Conservation (phyloP, 53 echinoderm and acorn worm genomes). For the Echinarachnius parma region DNA sequence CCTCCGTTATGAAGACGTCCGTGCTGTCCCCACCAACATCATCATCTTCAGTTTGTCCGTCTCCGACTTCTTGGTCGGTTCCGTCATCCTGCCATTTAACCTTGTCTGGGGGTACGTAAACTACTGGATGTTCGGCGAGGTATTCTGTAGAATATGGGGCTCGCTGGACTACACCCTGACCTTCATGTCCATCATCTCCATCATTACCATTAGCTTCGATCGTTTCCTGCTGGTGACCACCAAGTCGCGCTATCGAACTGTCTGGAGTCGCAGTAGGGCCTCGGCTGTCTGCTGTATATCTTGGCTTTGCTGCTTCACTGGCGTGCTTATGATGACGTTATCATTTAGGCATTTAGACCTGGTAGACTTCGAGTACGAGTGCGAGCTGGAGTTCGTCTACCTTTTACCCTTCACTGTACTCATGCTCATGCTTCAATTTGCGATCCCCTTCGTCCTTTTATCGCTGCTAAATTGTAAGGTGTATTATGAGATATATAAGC, state of each 20-base stretch:
- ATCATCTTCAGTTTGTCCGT: too few species aligned
- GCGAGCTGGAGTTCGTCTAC: slow-evolving; percentile 35
- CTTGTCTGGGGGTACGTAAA: too few species aligned
- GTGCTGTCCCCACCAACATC: too few species aligned
- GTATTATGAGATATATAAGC: slow-evolving; percentile 25
- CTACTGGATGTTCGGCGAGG: too few species aligned
- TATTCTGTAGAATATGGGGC: too few species aligned
- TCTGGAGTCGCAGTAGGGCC: slow-evolving; percentile 50
- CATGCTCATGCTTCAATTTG: slow-evolving; percentile 28
- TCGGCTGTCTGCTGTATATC: slow-evolving; percentile 2
- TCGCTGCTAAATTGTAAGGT: slow-evolving; percentile 18
- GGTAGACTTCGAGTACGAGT: slow-evolving; percentile 23
- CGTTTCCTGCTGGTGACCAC: slow-evolving; percentile 71
- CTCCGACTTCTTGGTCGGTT: too few species aligned
- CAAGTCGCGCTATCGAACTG: slow-evolving; percentile 55
- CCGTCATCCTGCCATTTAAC: too few species aligned
- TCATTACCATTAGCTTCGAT: slow-evolving; percentile 73
- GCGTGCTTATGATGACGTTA: slow-evolving; percentile 44
- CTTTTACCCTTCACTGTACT: slow-evolving; percentile 13
- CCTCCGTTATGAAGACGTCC: too few species aligned
- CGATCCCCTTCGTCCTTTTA: slow-evolving; percentile 31
- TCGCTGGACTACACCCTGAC: too few species aligned
- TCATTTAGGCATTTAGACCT: slow-evolving; percentile 37
- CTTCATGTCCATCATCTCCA: too few species aligned
- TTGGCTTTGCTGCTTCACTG: slow-evolving; percentile 36